Evolutionary conservation across 2,797 vertebrate species (phyloP), one percentile per base, ranked within the genome.

Genomic region (Silurus aristotelis): DNA sequence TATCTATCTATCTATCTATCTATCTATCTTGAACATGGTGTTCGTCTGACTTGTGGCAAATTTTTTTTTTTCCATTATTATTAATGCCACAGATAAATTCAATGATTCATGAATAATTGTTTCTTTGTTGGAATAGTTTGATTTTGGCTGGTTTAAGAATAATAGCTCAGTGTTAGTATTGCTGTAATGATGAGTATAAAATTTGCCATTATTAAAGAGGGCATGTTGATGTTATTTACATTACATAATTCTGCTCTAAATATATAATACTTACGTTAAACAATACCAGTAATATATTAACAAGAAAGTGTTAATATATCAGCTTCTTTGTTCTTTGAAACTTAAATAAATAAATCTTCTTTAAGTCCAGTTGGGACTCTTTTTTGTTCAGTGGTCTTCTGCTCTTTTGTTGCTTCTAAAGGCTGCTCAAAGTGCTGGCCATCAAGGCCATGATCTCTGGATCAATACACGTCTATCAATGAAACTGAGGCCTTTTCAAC

Each of bases 391-490:
- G 85, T 76, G 91, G 90, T 93, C 93, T 92, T 90, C 92, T 91
- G 84, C 91, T 93, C 92, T 90, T 95, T 95, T 95, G 94, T 95
- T 93, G 85, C 10, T 22, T 1, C 90, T 95, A 92, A 94, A 95
- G 93, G 93, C 93, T 88, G 90, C 90, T 90, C 87, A 88, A 92
- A 93, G 93, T 92, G 84, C 89, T 85, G 92, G 92, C 93, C 93
- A 92, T 94, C 93, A 77, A 93, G 92, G 91, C 93, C 89, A 60
- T 89, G 91, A 90, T 93, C 95, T 93, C 93, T 92, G 92, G 93
- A 94, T 95, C 95, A 95, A 94, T 95, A 93, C 93, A 94, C 92
- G 92, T 95, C 94, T 92, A 93, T 94, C 93, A 95, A 91, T 91
- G 91, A 89, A 91, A 90, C 91, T 79, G 0, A 78, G 38, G 90